Evolutionary conservation across 2,797 vertebrate species (phyloP).

Genomic region (Babyrousa celebensis): DNA sequence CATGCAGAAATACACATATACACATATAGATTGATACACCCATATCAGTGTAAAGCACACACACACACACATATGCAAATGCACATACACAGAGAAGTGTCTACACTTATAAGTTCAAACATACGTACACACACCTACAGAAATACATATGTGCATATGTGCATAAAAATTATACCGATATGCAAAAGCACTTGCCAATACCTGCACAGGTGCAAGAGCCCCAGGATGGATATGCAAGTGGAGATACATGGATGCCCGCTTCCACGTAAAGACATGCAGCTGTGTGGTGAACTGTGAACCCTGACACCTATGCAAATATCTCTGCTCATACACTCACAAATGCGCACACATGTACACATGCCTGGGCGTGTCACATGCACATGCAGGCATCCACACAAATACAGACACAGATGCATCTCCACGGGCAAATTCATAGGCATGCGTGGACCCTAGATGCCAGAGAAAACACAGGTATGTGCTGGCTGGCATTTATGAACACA

Average conservation of each 20-base stretch:
- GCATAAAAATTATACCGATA: fast-evolving
- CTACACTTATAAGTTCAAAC: fast-evolving
- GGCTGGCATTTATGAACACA: background rate
- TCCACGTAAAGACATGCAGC: fast-evolving
- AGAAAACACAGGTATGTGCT: fast-evolving
- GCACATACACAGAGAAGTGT: too few species aligned
- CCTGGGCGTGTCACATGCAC: background rate
- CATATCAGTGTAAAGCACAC: fast-evolving
- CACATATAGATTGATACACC: too few species aligned
- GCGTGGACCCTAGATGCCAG: fast-evolving
- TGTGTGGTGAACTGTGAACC: too few species aligned
- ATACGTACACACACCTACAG: too few species aligned
- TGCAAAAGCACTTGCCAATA: too few species aligned
- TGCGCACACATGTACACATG: fast-evolving
- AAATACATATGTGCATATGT: background rate
- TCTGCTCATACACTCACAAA: background rate
- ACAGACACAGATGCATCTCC: background rate
- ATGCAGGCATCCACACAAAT: background rate
- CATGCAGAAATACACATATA: background rate
- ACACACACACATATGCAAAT: background rate
- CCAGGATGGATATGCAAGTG: fast-evolving
- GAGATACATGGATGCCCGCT: fast-evolving
- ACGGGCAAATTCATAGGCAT: fast-evolving
- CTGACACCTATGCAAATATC: too few species aligned
- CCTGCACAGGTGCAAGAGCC: fast-evolving